Conservation (phyloP, 2,113 vertebrate species). For the Brachypodius melanocephalos region DNA sequence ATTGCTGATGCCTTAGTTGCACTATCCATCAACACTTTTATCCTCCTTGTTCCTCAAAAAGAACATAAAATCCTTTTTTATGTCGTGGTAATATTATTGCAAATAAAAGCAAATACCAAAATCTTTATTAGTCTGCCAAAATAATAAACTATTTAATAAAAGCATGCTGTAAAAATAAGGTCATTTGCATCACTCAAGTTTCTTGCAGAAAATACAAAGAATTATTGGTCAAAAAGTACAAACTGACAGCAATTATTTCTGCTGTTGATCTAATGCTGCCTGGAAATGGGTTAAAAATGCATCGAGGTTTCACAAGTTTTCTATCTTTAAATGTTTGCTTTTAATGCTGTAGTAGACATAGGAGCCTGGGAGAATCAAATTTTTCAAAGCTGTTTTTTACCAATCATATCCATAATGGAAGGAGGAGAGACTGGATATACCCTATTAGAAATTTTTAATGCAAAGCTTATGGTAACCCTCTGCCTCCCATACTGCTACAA, state of each 20-base stretch:
- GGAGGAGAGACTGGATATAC: neutral
- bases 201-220: constrained; percentile 78
- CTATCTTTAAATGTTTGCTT: constrained; percentile 59
- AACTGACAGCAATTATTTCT: constrained; percentile 78
- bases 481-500: constrained; percentile 35
- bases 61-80: constrained; percentile 94
- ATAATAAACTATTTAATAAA: constrained; percentile 94
- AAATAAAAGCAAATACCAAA: constrained; percentile 93
- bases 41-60: constrained; percentile 91
- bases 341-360: constrained; percentile 41
- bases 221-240: constrained; percentile 81
- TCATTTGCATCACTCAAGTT: constrained; percentile 88
- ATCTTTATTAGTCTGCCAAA: constrained; percentile 91
- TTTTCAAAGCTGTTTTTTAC: constrained; percentile 38
- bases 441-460: constrained; percentile 45
- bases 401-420: neutral
- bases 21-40: constrained; percentile 96
- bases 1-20: constrained; percentile 91
- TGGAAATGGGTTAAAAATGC: constrained; percentile 67
- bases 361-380: neutral
- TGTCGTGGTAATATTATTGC: constrained; percentile 88
- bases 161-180: constrained; percentile 90
- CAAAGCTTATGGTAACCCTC: constrained; percentile 49
- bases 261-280: constrained; percentile 62
- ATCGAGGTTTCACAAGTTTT: constrained; percentile 64